Evolutionary conservation across 2,797 vertebrate genomes (phyloP), one percentile per base, ranked within the genome.

Genomic region (Sparidentex hasta): DNA sequence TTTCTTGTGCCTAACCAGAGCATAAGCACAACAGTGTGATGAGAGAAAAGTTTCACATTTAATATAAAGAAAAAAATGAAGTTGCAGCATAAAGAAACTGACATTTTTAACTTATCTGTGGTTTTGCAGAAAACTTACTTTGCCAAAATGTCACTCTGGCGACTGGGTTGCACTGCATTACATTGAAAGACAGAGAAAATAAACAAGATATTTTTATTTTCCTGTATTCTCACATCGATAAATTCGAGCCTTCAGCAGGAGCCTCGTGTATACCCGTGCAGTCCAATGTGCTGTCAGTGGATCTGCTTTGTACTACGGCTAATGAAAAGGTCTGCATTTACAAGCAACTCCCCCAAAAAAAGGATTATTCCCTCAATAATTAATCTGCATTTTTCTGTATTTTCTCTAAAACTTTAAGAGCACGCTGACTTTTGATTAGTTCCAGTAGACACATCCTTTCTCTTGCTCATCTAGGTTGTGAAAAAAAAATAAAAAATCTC

Each of bases 261-360:
- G 23, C 21, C 20, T 44, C n/a, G 38, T 11, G 11, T 21, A 7
- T 11, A 66, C 58, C 51, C 20, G 16, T 27, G 46, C 13, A 33
- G 47, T 59, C 51, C 29, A 70, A 13, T 3, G 25, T 33, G 56
- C 63, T 23, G 46, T 38, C 3, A 2, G 12, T 58, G 38, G n/a
- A 44, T 65, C 43, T 11, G 18, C 17, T 56, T 62, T 25, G 16
- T 25, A 25, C 5, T 2, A 43, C 2, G 0, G 18, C 23, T 65
- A 68, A 64, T 75, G 47, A 50, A 80, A 47, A 47, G 44, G 23
- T 44, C 58, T 65, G 57, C 63, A 71, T 66, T 63, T 80, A 44
- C 61, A 56, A 66, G 47, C 57, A 63, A 67, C 5, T 54, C n/a
- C 29, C 27, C 27, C 27, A 2, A 27, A 27, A 27, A 27, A 27